Evolutionary conservation across 2,888 invertebrate species (phyloP).

Genomic region (Pachycephus smyrnensis): DNA sequence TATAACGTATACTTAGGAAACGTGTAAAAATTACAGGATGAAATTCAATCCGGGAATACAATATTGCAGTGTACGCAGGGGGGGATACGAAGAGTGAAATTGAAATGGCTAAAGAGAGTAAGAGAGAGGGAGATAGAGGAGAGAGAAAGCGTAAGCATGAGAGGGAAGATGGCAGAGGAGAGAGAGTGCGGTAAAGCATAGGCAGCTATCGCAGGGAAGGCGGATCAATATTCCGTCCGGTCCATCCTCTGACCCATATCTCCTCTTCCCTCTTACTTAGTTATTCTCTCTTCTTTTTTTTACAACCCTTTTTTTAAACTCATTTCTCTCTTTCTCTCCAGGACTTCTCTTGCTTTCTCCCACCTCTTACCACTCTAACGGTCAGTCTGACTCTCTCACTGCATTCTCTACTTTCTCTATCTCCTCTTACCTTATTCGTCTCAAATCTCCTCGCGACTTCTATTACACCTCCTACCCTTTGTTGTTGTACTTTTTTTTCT

Average conservation of each 20-base stretch:
- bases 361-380: background rate
- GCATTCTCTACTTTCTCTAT: background rate
- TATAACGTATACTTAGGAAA: no score
- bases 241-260: constrained; percentile 65
- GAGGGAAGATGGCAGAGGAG: constrained; percentile 4
- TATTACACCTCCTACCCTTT: background rate
- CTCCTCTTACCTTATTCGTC: background rate
- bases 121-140: constrained; percentile 5
- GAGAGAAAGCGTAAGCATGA: constrained; percentile 5
- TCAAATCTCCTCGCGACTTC: background rate
- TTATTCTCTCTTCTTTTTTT: constrained; percentile 15
- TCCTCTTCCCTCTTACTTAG: constrained; percentile 55
- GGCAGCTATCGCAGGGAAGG: constrained; percentile 33
- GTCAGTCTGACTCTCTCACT: background rate
- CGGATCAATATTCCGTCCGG: constrained; percentile 66
- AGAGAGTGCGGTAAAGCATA: constrained; percentile 15
- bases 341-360: background rate
- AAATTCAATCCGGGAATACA: no score
- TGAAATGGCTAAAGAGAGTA: constrained; percentile 6
- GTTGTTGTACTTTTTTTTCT: background rate
- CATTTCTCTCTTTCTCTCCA: background rate
- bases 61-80: background rate
- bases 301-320: no score
- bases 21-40: no score
- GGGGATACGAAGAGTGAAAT: constrained; percentile 7